Conservation (phyloP, 2,797 vertebrate genomes). For the Oreochromis grahami region DNA sequence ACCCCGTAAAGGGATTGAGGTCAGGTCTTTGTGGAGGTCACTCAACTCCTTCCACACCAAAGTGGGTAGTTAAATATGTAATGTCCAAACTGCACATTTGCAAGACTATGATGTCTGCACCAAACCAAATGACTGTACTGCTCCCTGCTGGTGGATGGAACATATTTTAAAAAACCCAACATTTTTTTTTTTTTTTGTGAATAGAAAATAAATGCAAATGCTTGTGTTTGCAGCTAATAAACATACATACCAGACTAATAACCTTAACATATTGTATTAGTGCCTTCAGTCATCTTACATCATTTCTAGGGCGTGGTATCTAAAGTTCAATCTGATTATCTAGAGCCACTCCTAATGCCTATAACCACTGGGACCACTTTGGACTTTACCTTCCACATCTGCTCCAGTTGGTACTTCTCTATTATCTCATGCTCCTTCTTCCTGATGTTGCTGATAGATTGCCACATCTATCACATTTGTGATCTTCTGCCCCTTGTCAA, state of each 20-base stretch:
- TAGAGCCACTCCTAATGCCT: not conserved
- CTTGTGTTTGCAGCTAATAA: not conserved
- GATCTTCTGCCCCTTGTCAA: not conserved
- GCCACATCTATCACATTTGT: not conserved
- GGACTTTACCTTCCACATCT: not conserved
- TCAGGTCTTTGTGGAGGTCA: not conserved
- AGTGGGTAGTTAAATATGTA: not conserved
- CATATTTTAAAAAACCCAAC: not conserved
- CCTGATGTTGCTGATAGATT: not conserved
- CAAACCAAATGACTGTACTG: not conserved
- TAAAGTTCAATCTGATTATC: not conserved
- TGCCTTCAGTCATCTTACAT: not conserved
- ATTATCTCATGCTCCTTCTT: not conserved
- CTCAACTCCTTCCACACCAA: not conserved
- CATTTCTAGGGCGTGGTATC: not conserved
- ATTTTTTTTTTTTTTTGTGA: not conserved
- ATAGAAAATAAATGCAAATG: not conserved
- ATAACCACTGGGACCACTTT: not conserved
- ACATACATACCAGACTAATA: not conserved
- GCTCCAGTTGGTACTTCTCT: not conserved
- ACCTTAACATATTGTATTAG: not conserved
- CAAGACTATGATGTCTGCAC: not conserved
- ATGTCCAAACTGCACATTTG: not conserved
- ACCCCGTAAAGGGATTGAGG: accelerated
- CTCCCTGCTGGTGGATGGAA: conserved; percentile 29